These are phyloP conservation scores for Saimiri boliviensis DNA, from an alignment of 2,113 vertebrate species.

Conservation along the genomic window DNA sequence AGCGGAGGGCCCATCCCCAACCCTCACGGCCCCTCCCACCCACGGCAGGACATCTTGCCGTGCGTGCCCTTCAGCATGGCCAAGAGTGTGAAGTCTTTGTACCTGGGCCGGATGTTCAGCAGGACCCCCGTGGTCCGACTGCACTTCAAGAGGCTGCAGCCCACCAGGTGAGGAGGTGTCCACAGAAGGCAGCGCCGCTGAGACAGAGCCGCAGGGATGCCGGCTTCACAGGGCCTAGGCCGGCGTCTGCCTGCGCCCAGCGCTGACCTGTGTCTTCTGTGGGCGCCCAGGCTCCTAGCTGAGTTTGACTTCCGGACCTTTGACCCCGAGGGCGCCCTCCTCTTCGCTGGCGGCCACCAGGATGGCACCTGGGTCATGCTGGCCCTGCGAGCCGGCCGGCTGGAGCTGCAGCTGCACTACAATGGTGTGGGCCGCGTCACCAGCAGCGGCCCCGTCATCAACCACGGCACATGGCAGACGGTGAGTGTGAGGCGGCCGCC, in stretches of 20 bases:
- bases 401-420: conserved; percentile 96
- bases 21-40: background rate
- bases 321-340: conserved; percentile 95
- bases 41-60: conserved; percentile 88
- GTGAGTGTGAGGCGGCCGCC: conserved; percentile 78
- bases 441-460: conserved; percentile 93
- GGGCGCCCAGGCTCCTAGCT: conserved; percentile 85
- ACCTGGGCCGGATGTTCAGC: conserved; percentile 97
- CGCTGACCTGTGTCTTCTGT: background rate
- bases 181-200: background rate
- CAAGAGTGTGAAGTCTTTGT: conserved; percentile 94
- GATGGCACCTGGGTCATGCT: conserved; percentile 96
- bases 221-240: too few relatives aligned
- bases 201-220: too few relatives aligned
- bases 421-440: conserved; percentile 90
- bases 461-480: conserved; percentile 95
- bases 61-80: conserved; percentile 87
- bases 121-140: conserved; percentile 92
- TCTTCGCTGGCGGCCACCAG: conserved; percentile 95
- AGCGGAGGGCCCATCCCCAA: too few relatives aligned
- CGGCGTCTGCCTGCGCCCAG: background rate
- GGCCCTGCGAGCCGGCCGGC: conserved; percentile 91
- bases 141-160: conserved; percentile 92
- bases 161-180: conserved; percentile 88
- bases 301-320: conserved; percentile 98